Conservation (phyloP, 2,797 vertebrate genomes). For the Sandelia bainsii region DNA sequence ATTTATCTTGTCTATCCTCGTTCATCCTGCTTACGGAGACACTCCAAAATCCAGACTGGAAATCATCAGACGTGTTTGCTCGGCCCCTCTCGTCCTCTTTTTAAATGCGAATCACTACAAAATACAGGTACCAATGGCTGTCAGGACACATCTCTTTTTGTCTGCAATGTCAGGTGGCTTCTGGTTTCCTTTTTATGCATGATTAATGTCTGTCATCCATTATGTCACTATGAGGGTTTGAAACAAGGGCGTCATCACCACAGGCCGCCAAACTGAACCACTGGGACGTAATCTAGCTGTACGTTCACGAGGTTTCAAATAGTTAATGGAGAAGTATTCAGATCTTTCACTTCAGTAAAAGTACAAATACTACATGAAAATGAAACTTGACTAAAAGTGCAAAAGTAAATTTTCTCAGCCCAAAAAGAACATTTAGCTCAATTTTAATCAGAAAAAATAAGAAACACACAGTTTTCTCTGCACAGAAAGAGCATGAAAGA, state of each 20-base stretch:
- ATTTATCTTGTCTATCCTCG: constrained; percentile 65
- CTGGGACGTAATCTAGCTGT: neutral
- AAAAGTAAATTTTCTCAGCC: no score
- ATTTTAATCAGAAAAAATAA: no score
- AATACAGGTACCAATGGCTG: constrained; percentile 12
- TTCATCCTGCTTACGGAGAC: constrained; percentile 53
- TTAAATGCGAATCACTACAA: constrained; percentile 24
- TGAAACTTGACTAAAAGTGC: no score
- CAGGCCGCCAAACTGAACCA: neutral
- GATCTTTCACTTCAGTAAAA: no score
- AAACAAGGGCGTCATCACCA: neutral
- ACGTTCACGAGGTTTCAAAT: no score
- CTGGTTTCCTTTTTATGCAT: constrained; percentile 21
- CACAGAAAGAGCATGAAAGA: no score
- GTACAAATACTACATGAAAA: no score
- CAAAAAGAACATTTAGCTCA: no score
- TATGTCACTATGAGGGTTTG: constrained; percentile 5
- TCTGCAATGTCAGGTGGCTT: constrained; percentile 16
- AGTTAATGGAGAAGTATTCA: no score
- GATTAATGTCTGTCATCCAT: constrained; percentile 36
- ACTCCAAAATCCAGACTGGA: constrained; percentile 42
- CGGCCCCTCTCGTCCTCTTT: constrained; percentile 9
- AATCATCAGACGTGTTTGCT: constrained; percentile 41
- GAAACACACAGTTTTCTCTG: no score
- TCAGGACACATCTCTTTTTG: constrained; percentile 5